Evolutionary conservation across 2,888 invertebrate genomes (phyloP).

Genomic region (Nemurella pictetii): DNA sequence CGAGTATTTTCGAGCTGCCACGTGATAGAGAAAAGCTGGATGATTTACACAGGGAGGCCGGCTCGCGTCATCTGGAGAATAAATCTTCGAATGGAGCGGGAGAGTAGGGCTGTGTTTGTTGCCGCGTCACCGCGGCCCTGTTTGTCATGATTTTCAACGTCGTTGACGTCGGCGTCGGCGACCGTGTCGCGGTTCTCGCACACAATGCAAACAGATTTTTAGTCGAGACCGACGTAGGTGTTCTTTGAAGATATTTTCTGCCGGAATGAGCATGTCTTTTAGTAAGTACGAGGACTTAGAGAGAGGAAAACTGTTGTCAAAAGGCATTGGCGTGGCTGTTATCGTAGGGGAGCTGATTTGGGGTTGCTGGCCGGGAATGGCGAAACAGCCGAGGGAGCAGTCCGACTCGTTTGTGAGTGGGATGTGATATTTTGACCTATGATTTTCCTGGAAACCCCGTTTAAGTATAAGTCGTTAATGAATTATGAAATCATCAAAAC

Average conservation of each 20-base stretch:
- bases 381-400: no score
- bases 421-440: neutral
- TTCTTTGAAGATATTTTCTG: neutral
- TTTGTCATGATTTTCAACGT: neutral
- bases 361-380: no score
- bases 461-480: neutral
- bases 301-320: neutral
- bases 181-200: neutral
- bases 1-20: neutral
- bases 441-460: neutral
- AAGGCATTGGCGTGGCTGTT: neutral
- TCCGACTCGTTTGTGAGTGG: neutral
- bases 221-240: neutral
- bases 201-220: neutral
- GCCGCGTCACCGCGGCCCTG: neutral
- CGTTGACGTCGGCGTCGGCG: neutral
- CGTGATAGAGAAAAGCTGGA: neutral
- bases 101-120: neutral
- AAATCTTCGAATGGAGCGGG: neutral
- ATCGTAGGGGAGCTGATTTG: neutral
- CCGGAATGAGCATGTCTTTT: neutral
- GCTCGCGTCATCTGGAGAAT: neutral
- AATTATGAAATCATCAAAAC: neutral
- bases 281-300: neutral
- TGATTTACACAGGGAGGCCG: neutral